These are phyloP conservation scores for Siniperca chuatsi DNA, from an alignment of 2,113 vertebrate genomes.

Conservation along the genomic window DNA sequence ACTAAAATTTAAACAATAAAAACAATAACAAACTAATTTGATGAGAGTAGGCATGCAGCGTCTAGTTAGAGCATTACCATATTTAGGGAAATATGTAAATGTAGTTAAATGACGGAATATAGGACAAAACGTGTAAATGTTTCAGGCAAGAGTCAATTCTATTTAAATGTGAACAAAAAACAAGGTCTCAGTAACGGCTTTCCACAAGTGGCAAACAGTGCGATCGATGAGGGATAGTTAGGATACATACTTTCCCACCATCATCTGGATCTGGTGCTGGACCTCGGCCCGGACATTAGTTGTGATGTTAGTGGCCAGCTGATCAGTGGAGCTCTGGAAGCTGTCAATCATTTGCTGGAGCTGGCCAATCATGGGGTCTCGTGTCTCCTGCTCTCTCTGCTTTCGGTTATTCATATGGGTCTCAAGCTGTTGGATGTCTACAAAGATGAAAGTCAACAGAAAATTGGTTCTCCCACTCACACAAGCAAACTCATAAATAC, in stretches of 20 bases:
- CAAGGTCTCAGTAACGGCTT: not conserved
- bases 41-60: not conserved
- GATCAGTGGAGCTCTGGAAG: constrained; percentile 91
- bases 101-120: not conserved
- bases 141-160: not conserved
- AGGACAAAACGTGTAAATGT: too few species aligned
- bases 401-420: constrained; percentile 91
- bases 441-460: not conserved
- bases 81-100: not conserved
- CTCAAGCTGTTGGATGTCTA: constrained; percentile 97
- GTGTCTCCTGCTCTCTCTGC: constrained; percentile 89
- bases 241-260: constrained; percentile 92
- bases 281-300: constrained; percentile 90
- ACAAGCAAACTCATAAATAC: not conserved
- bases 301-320: constrained; percentile 88
- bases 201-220: not conserved
- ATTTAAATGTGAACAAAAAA: not conserved
- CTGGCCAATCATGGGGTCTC: constrained; percentile 90
- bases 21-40: not conserved
- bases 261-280: constrained; percentile 94
- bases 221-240: not conserved
- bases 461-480: not conserved
- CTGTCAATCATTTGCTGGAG: constrained; percentile 90
- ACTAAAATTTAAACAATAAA: not conserved
- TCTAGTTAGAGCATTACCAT: not conserved